Evolutionary conservation across 1,140 invertebrate genomes (phyloP).

Genomic region (Pachypsylla venusta): DNA sequence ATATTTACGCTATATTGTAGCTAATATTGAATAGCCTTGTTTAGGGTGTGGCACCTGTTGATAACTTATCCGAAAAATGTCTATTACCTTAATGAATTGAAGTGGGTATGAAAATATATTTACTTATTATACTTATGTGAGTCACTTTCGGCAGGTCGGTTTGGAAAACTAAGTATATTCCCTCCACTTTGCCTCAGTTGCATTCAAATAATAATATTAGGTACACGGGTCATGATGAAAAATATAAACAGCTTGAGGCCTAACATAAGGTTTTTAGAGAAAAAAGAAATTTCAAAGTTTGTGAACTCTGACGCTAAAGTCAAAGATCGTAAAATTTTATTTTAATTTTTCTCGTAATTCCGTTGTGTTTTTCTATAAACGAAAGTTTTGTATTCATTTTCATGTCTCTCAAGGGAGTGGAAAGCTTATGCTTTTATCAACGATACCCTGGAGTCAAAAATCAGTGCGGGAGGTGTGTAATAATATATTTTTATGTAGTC

Average conservation of each 20-base stretch:
- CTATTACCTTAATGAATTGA: too few species aligned
- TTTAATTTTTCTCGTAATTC: conserved; percentile 10
- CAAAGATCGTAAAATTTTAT: conserved; percentile 9
- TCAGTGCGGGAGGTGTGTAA: not conserved
- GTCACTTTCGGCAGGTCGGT: too few species aligned
- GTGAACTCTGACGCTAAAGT: conserved; percentile 4
- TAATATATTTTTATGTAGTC: too few species aligned
- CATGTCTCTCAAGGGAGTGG: conserved; percentile 8
- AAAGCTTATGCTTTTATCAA: conserved; percentile 10
- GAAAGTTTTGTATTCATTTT: conserved; percentile 10
- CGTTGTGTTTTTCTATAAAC: conserved; percentile 9
- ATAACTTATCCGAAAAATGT: too few species aligned
- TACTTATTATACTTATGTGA: too few species aligned
- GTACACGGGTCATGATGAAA: not conserved
- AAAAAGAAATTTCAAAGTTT: not conserved
- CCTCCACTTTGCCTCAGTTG: too few species aligned
- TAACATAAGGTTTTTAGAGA: not conserved
- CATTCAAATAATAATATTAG: too few species aligned
- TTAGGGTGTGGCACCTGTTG: too few species aligned
- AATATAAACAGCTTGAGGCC: conserved; percentile 6
- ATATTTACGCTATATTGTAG: too few species aligned
- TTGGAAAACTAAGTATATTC: too few species aligned
- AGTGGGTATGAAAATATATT: too few species aligned
- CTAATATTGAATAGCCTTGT: too few species aligned
- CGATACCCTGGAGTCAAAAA: conserved; percentile 6